Base-by-base conservation (phyloP, 1,140 invertebrate species). In the Listronotus bonariensis region DNA sequence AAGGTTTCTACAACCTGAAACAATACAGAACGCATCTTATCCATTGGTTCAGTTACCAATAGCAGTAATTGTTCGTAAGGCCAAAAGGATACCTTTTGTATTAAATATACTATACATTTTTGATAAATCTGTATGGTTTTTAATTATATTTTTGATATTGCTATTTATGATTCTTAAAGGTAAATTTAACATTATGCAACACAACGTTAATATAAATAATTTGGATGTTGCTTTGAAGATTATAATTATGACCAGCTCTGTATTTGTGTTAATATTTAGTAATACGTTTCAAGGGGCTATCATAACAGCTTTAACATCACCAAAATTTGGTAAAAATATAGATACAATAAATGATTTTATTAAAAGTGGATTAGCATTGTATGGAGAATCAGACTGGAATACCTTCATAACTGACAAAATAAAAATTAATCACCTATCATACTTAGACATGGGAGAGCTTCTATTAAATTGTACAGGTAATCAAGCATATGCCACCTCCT, bases 271-370 rank as follows among this genome's bases (percentile, higher is more conserved):
- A 7, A 38, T 55, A 6, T 55, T 56, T 31, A n/a, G 42, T 53
- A 55, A 31, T 10, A 40, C 41, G 6, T 63, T 63, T 34, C 61
- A 63, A 48, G 52, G 61, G 14, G 52, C 43, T n/a, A 18, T 55
- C 5, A 63, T 63, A 11, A 63, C 52, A 1, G 53, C 53, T 11
- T 34, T 63, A 31, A 63, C 61, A 0, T 53, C 61, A 6, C 52
- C 61, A 11, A 55, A 55, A 38, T 63, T 26, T 63, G 41, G 26
- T 11, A 48, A 48, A 45, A 15, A 55, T n/a, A 63, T 63, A 10
- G 45, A 54, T 18, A 55, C 61, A 17, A 14, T 63, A 6, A 42
- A 54, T 12, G 61, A 63, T 17, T 54, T 63, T 15, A 5, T 7
- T 10, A 17, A 48, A 14, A 55, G 43, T 15, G 53, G 53, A 9